Conservation (phyloP, 2,113 vertebrate species). For the Pteropus alecto region DNA sequence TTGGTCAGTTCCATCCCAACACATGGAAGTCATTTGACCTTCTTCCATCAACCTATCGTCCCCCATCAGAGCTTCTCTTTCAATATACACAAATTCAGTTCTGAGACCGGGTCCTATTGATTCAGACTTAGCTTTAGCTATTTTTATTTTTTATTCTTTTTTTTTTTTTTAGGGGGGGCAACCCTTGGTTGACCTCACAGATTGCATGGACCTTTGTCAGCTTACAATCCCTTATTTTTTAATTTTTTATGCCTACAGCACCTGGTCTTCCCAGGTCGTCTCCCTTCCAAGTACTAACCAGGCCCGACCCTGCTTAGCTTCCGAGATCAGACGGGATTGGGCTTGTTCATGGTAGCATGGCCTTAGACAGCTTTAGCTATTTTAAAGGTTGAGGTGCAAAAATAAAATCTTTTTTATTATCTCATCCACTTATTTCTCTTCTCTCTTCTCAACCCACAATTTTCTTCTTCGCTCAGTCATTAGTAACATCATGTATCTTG, state of each 20-base stretch:
- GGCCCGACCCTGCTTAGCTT: no score
- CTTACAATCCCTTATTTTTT: no score
- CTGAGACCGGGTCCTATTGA: background rate
- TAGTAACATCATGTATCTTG: background rate
- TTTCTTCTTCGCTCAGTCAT: background rate
- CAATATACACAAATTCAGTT: background rate
- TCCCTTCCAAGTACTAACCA: no score
- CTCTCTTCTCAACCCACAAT: background rate
- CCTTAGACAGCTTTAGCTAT: background rate
- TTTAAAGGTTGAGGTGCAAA: background rate
- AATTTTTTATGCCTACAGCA: no score
- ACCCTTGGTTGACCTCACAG: no score
- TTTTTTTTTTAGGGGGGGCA: no score
- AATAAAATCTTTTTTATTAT: background rate
- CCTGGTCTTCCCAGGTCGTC: no score
- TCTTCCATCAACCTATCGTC: background rate
- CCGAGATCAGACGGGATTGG: no score
- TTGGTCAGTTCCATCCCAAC: background rate
- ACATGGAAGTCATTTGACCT: background rate
- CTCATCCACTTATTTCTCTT: constrained; percentile 3
- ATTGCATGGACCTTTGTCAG: no score
- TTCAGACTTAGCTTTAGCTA: background rate
- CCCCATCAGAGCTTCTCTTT: background rate
- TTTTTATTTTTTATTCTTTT: background rate
- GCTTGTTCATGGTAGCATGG: no score